These are phyloP conservation scores for Sylvicola fuscatus DNA, from an alignment of 2,888 invertebrate genomes.

Conservation along the genomic window DNA sequence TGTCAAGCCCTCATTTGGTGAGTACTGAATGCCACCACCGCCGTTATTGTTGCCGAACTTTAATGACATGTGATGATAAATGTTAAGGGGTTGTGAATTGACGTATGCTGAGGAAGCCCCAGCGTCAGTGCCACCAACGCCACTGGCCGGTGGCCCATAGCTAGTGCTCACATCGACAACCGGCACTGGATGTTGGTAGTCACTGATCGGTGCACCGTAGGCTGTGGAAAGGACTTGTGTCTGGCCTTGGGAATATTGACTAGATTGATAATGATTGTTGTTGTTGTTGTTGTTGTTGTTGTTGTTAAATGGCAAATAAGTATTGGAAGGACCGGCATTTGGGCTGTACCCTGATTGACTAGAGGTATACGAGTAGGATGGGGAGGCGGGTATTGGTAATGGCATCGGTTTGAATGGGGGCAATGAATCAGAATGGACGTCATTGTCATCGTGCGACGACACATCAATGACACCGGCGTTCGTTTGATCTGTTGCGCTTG, in stretches of 20 bases:
- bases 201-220: slow-evolving; percentile 12
- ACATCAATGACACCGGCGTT: too few relatives aligned
- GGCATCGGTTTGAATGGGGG: too few relatives aligned
- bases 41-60: slow-evolving; percentile 4
- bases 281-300: not conserved
- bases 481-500: not conserved
- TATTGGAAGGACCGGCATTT: too few relatives aligned
- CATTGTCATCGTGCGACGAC: too few relatives aligned
- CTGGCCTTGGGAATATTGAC: slow-evolving; percentile 20
- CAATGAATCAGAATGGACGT: too few relatives aligned
- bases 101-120: not conserved
- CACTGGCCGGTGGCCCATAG: not conserved
- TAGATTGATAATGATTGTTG: slow-evolving; percentile 4
- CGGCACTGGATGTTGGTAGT: slow-evolving; percentile 3
- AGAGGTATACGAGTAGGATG: too few relatives aligned
- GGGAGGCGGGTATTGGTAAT: too few relatives aligned
- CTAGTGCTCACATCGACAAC: slow-evolving; percentile 3
- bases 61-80: slow-evolving; percentile 8
- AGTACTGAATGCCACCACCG: too few relatives aligned
- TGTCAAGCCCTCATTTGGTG: too few relatives aligned
- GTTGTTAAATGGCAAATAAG: not conserved
- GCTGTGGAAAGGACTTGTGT: slow-evolving; percentile 22
- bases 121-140: not conserved
- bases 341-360: too few relatives aligned
- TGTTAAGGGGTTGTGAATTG: slow-evolving; percentile 8